Percentiles rank a stretch among this genome's conserved stretches.
Conservation (phyloP, 2,797 vertebrate genomes). For the Leptodactylus fallax region DNA sequence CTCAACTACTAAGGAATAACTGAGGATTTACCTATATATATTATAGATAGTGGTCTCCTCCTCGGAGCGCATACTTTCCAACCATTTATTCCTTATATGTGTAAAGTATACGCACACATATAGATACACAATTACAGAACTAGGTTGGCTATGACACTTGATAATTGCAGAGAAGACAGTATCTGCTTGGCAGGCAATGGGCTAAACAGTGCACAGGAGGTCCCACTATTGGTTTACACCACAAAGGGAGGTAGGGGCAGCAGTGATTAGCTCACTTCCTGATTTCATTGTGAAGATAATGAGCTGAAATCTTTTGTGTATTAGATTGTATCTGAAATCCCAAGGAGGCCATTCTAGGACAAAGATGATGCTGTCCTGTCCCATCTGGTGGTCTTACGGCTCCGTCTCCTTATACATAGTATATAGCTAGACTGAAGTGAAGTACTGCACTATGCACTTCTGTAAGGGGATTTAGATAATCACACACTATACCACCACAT, state of each 20-base stretch:
- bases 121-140: too few relatives aligned
- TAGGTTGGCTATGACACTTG: too few relatives aligned
- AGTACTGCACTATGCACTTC: too few relatives aligned
- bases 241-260: slow-evolving; percentile 12
- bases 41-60: too few relatives aligned
- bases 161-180: background rate
- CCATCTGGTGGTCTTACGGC: slow-evolving; percentile 20
- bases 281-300: slow-evolving; percentile 37
- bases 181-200: background rate
- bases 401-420: background rate
- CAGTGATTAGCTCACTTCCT: slow-evolving; percentile 39
- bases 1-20: too few relatives aligned
- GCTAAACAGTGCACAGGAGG: background rate
- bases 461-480: too few relatives aligned
- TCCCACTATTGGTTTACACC: slow-evolving; percentile 20
- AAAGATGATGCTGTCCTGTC: background rate
- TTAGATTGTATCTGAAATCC: background rate
- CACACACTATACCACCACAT: background rate
- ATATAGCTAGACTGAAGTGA: too few relatives aligned
- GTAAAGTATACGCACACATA: too few relatives aligned
- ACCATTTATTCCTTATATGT: too few relatives aligned
- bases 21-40: too few relatives aligned
- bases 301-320: slow-evolving; percentile 46
- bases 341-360: slow-evolving; percentile 29
- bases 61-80: too few relatives aligned